phyloP scores from a whole-genome alignment of 2,888 invertebrate species.

The Agelastica alni region DNA sequence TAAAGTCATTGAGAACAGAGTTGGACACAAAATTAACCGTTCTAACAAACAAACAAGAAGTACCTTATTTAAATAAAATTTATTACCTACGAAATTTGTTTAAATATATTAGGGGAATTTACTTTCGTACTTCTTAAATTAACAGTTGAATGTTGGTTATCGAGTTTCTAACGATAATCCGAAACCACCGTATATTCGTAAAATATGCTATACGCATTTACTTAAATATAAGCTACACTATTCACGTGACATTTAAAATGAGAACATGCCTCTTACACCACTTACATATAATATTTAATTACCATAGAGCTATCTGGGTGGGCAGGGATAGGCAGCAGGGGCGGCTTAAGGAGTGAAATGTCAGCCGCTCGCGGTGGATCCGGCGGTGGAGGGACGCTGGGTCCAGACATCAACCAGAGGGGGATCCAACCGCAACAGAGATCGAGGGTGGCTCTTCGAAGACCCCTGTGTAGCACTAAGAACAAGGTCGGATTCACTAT shows the following conservation, averaged over 20 bases:
- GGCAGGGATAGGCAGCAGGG: constrained; percentile 60
- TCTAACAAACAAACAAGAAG: too few species aligned
- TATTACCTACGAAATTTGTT: too few species aligned
- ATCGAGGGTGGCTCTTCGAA: constrained; percentile 72
- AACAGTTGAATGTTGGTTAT: too few species aligned
- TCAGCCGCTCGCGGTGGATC: constrained; percentile 63
- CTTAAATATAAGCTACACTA: not conserved
- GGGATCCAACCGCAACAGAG: constrained; percentile 70
- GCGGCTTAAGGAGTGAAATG: constrained; percentile 66
- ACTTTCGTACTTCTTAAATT: too few species aligned
- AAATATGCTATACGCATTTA: too few species aligned
- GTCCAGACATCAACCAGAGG: constrained; percentile 49
- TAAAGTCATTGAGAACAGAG: too few species aligned
- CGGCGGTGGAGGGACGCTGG: constrained; percentile 65
- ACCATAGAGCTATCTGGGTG: constrained; percentile 60
- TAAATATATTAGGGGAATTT: too few species aligned
- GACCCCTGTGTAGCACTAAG: constrained; percentile 75
- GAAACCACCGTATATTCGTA: too few species aligned
- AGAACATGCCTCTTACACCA: constrained; percentile 51
- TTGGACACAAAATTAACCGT: too few species aligned
- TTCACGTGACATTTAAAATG: constrained; percentile 17
- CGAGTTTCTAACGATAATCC: too few species aligned
- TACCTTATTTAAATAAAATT: too few species aligned
- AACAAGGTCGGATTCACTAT: constrained; percentile 83
- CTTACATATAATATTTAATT: constrained; percentile 62